Evolutionary conservation across 2,113 vertebrate genomes (phyloP), one percentile per base, ranked within the genome.

Genomic region (Carlito syrichta): DNA sequence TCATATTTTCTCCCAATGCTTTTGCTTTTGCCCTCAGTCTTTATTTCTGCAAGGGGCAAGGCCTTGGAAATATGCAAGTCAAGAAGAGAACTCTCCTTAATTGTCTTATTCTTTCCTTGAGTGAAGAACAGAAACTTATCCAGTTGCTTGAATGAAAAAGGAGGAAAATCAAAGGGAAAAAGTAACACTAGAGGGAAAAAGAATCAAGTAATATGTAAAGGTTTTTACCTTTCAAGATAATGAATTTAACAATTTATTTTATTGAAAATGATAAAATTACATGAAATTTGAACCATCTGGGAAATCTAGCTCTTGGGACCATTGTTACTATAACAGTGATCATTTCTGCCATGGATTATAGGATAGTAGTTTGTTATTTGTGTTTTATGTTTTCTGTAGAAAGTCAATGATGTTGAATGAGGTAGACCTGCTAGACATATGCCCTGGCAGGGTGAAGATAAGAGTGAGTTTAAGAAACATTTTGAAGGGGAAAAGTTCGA

Each of bases 181-280:
- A 88, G 85, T 78, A 69, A 94, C 78, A 78, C 56, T 19, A 94
- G 62, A 25, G 40, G 54, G 35, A 32, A 74, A 93, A 94, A 76
- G 85, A 60, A 45, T 63, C 30, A 66, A n/a, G n/a, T 69, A 43
- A 35, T 56, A 86, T 25, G 54, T 89, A 2, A 11, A 81, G 84
- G n/a, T 19, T 11, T 66, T 45, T 95, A 19, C 85, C 25, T 77
- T 90, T 95, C 40, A 90, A 83, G 60, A 60, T 50, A 90, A 81
- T 60, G 79, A 78, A 68, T 90, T 90, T 93, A 66, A 82, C 35
- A 85, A 77, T 73, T 68, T 20, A 13, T 48, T 96, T 93, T 88
- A 68, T 73, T 95, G 50, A 88, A 91, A 93, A 91, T 45, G 66
- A 71, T 82, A 89, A 93, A 71, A 91, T 71, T 93, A 58, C 27